A percentile compares a stretch with the other conserved stretches of the same genome.
Evolutionary conservation across 2,113 vertebrate species (phyloP).

Genomic region (Oncorhynchus keta): DNA sequence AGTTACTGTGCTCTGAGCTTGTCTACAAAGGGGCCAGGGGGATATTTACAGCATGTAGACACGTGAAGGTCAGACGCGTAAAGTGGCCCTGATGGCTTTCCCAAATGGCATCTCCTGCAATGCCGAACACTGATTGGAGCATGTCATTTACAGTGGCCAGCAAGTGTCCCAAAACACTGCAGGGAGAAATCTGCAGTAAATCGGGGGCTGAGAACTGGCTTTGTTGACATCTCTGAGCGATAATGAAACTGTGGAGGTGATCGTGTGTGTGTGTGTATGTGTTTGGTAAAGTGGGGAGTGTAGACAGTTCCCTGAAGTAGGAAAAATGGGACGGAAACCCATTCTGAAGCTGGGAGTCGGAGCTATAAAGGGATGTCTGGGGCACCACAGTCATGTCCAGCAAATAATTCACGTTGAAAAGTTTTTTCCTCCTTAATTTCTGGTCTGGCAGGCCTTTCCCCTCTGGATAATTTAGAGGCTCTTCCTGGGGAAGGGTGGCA

Average conservation of each 20-base stretch:
- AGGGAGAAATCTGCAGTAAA: slow-evolving; percentile 44
- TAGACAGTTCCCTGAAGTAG: slow-evolving; percentile 39
- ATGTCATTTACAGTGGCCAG: slow-evolving; percentile 50
- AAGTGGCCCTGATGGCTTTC: slow-evolving; percentile 73
- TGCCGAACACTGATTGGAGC: slow-evolving; percentile 27
- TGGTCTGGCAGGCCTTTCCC: slow-evolving; percentile 69
- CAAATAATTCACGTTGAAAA: slow-evolving; percentile 78
- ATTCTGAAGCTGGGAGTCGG: slow-evolving; percentile 43
- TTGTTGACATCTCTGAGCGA: slow-evolving; percentile 56
- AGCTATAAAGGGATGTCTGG: slow-evolving; percentile 72
- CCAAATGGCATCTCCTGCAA: slow-evolving; percentile 65
- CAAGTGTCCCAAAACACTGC: slow-evolving; percentile 36
- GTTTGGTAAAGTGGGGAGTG: slow-evolving; percentile 13
- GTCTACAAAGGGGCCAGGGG: slow-evolving; percentile 47
- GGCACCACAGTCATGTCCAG: slow-evolving; percentile 61
- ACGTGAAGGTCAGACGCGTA: slow-evolving; percentile 73
- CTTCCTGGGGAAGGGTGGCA: slow-evolving; percentile 56
- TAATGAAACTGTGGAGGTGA: slow-evolving; percentile 56
- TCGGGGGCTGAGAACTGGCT: slow-evolving; percentile 56
- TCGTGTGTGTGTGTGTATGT: slow-evolving; percentile 24
- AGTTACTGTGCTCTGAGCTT: slow-evolving; percentile 24
- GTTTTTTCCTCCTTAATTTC: slow-evolving; percentile 76
- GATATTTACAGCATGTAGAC: slow-evolving; percentile 77
- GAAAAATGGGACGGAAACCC: slow-evolving; percentile 36
- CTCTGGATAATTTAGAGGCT: slow-evolving; percentile 67